These are phyloP conservation scores for Cephalopachus bancanus DNA, from an alignment of 2,797 vertebrate genomes.

Conservation along the genomic window DNA sequence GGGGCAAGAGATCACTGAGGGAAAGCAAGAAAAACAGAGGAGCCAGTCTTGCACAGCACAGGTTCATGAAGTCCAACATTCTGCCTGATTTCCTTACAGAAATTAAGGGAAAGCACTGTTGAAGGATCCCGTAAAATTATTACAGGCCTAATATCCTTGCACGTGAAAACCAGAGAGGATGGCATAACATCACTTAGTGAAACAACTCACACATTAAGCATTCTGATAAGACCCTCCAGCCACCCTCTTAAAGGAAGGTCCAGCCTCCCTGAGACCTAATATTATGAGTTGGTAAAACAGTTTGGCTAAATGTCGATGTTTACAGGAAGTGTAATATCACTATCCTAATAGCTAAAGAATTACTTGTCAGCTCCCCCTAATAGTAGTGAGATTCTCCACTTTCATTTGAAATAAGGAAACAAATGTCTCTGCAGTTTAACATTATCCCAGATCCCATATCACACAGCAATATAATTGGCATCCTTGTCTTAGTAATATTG, in stretches of 20 bases:
- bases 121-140: neutral
- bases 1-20: neutral
- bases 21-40: neutral
- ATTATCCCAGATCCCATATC: constrained; percentile 41
- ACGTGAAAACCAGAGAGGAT: neutral
- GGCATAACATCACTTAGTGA: neutral
- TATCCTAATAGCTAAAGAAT: constrained; percentile 27
- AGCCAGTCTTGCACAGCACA: neutral
- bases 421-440: constrained; percentile 41
- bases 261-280: neutral
- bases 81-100: neutral
- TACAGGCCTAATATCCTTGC: neutral
- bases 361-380: neutral
- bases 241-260: neutral
- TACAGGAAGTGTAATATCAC: constrained; percentile 54
- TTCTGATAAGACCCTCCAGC: neutral
- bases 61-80: neutral
- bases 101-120: neutral
- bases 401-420: constrained; percentile 71
- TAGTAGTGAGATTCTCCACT: constrained; percentile 31
- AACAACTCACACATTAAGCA: neutral
- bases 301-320: constrained; percentile 14
- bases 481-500: constrained; percentile 8
- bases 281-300: constrained; percentile 18
- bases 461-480: constrained; percentile 15